These are phyloP conservation scores for Cecidostiba fungosa DNA, from an alignment of 2,888 invertebrate species.

Conservation along the genomic window DNA sequence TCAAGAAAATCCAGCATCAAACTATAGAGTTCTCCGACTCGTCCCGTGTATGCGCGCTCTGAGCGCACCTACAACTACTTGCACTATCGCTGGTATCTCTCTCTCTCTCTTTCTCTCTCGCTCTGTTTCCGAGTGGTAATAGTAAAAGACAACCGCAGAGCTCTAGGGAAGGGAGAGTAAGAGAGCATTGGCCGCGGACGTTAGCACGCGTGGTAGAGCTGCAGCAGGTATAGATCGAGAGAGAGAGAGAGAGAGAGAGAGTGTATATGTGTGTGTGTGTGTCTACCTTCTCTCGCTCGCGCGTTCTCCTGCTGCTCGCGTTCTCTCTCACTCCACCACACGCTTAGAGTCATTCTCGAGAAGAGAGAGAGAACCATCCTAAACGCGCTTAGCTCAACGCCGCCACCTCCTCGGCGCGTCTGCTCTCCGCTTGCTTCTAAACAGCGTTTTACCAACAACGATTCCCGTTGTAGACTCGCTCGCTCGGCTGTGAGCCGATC, in stretches of 20 bases:
- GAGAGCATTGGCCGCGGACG: background rate
- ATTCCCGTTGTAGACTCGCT: slow-evolving; percentile 69
- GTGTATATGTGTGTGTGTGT: background rate
- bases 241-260: background rate
- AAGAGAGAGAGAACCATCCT: slow-evolving; percentile 72
- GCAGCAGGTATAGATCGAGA: slow-evolving; percentile 31
- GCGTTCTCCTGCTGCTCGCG: slow-evolving; percentile 70
- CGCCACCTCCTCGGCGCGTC: slow-evolving; percentile 77
- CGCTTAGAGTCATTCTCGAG: slow-evolving; percentile 79
- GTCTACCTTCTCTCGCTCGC: slow-evolving; percentile 57
- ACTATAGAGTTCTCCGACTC: background rate
- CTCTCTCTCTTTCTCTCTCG: background rate
- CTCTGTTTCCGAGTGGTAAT: background rate
- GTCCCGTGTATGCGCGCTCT: too few relatives aligned
- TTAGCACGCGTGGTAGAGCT: slow-evolving; percentile 19
- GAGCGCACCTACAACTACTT: background rate
- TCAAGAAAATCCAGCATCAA: background rate
- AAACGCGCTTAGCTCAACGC: slow-evolving; percentile 77
- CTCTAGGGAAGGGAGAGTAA: slow-evolving; percentile 7
- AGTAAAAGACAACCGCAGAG: slow-evolving; percentile 16
- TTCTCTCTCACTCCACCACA: slow-evolving; percentile 65
- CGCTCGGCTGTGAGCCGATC: background rate
- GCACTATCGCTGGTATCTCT: background rate
- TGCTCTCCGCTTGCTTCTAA: slow-evolving; percentile 83
- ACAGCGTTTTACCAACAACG: slow-evolving; percentile 87